Evolutionary conservation across 2,888 invertebrate species (phyloP), one percentile per base, ranked within the genome.

Genomic region (Anarsia innoxiella): DNA sequence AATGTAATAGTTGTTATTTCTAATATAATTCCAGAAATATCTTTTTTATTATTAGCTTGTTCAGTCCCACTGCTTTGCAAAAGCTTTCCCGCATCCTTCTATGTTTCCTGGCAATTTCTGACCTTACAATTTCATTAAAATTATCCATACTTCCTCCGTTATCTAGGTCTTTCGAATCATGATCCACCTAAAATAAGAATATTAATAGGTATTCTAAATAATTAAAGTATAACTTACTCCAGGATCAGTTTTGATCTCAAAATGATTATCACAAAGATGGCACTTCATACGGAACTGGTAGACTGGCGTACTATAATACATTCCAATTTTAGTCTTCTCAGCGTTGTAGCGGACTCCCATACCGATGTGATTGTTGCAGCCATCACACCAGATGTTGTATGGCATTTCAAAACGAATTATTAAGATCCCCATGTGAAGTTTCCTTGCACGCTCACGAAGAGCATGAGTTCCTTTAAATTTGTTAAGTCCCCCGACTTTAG

Each of bases 271-370:
- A 69, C 99, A 97, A 3, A 99, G 84, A 71, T 99, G 99, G 66
- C 99, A 99, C 65, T 99, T 99, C 99, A 99, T 99, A 37, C 95
- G 89, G 66, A 99, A 99, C 74, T 99, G 95, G 68, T 96, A 99
- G 1, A 99, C 89, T 0, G 99, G 99, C 0, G 99, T 99, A 1
- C 93, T 94, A 64, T 97, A 99, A 68, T 99, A 99, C 94, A 97
- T 99, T 48, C 99, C 99, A 34, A 96, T 87, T 75, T 95, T 96
- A 0, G 88, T 94, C 73, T 96, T 96, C 66, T 96, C 95, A 0
- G 95, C 95, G 61, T 96, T 99, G 71, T 99, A 99, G 33, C 99
- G 89, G 0, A 99, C 99, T 1, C 99, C 99, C 98, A 99, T 99
- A 16, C 98, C 99, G 39, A 99, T 96, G 66, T 99, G 99, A 80